Evolutionary conservation across 1,140 invertebrate genomes (phyloP).

Genomic region (Tachypleus tridentatus): DNA sequence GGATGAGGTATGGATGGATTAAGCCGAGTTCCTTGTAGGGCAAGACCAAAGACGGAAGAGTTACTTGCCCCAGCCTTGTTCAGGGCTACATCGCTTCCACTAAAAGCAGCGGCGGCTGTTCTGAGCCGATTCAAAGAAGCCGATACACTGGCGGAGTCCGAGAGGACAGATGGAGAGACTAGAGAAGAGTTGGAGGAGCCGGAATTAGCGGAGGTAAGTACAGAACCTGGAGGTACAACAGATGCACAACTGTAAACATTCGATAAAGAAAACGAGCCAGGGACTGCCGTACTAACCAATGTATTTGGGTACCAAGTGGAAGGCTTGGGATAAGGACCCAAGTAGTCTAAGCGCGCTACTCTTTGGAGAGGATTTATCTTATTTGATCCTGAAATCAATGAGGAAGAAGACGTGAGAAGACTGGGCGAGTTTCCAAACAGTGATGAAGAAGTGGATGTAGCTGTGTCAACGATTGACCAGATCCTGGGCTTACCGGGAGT

Average conservation of each 20-base stretch:
- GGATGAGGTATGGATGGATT: neutral
- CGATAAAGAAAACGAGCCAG: slow-evolving; percentile 12
- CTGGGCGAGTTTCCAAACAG: neutral
- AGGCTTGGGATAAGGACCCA: slow-evolving; percentile 17
- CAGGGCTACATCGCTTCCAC: too few relatives aligned
- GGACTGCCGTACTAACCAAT: slow-evolving; percentile 5
- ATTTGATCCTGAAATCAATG: slow-evolving; percentile 1
- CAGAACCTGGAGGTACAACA: neutral
- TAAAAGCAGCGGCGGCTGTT: slow-evolving; percentile 20
- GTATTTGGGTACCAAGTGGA: slow-evolving; percentile 13
- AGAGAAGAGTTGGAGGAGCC: slow-evolving; percentile 1
- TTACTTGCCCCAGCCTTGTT: too few relatives aligned
- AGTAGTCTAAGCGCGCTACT: slow-evolving; percentile 10
- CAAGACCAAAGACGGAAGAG: slow-evolving; percentile 13
- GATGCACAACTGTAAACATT: slow-evolving; percentile 20
- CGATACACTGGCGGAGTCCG: slow-evolving; percentile 8
- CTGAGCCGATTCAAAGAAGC: slow-evolving; percentile 18
- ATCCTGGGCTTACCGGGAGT: slow-evolving; percentile 58
- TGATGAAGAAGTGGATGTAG: slow-evolving; percentile 33
- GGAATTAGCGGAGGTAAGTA: neutral
- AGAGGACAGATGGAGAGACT: slow-evolving; percentile 7
- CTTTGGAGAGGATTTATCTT: slow-evolving; percentile 17
- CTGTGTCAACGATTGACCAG: slow-evolving; percentile 87
- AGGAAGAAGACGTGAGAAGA: neutral
- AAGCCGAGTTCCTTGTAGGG: neutral